Evolutionary conservation across 92 coral and sea anemone genomes (phyloP), one percentile per base, ranked within the genome.

Genomic region (Meandrina meandrites): DNA sequence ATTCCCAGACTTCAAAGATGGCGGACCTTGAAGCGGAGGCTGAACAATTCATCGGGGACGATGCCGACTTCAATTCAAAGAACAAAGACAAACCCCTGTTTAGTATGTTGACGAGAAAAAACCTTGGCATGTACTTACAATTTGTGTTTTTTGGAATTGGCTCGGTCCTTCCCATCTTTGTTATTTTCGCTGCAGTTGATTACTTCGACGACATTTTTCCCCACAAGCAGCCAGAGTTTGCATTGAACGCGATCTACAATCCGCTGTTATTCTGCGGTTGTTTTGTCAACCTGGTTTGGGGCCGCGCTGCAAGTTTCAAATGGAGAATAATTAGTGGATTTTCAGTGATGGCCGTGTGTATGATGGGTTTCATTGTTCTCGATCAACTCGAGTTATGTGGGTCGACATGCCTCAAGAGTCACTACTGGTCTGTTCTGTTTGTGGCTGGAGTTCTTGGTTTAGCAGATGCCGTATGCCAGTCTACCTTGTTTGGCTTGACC

Each of bases 391-490:
- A 94, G 79, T 79, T 94, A 34, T 94, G 98, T 89, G 98, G 98
- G 0, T 72, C 93, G 12, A 91, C 98, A 24, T 94, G 98, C 48
- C 91, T 94, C 1, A 91, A 79, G 70, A 84, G 90, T 60, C 98
- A 94, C 74, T 94, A 89, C 86, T 94, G 98, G 98, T 87, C 98
- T 48, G 96, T 94, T 19, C 58, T 94, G 34, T 86, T 88, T 69
- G 88, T 94, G 42, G 96, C 98, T 54, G 98, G 96, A 64, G 64
- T 93, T 27, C 89, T 94, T 34, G 98, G 98, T 15, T 62, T 94
- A 50, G 98, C 96, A 40, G 95, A 94, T 86, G 95, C 98, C 30
- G 94, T 94, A n/a, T 94, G 98, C 74, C 98, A 94, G 76, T 94
- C 98, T 21, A 94, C 98, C 5, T 85, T 94, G 81, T 94, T 94